These are phyloP conservation scores for Micromussa lordhowensis DNA, from an alignment of 92 coral and sea anemone genomes.

Conservation along the genomic window DNA sequence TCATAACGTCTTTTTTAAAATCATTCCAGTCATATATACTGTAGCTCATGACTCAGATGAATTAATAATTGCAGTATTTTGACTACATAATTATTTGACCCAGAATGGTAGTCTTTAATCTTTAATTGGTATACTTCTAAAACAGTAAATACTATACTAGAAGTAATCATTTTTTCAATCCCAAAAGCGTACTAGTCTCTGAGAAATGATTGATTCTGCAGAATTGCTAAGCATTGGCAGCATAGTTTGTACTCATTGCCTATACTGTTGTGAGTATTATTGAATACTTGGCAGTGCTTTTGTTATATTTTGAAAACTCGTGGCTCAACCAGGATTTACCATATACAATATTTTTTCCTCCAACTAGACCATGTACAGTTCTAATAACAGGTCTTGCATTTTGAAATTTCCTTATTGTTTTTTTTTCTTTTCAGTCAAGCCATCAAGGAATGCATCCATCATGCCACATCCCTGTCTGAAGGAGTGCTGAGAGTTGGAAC, in stretches of 20 bases:
- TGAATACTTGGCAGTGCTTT: no score
- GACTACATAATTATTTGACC: neutral
- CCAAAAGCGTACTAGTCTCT: no score
- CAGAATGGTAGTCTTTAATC: neutral
- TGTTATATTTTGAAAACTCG: neutral
- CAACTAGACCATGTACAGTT: neutral
- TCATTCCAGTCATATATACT: no score
- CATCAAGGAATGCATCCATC: slow-evolving; percentile 77
- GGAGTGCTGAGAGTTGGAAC: slow-evolving; percentile 83
- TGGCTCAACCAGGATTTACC: neutral
- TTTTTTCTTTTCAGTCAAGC: slow-evolving; percentile 71
- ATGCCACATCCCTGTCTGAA: slow-evolving; percentile 67
- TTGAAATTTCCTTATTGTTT: neutral
- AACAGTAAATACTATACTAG: no score
- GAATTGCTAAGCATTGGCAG: no score
- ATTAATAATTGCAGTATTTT: neutral
- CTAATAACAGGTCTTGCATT: neutral
- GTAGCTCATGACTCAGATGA: neutral
- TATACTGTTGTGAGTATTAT: no score
- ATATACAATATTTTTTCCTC: neutral
- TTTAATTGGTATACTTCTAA: no score
- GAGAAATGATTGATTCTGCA: no score
- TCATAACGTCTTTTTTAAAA: no score
- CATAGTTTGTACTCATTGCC: no score
- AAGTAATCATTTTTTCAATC: no score